Evolutionary conservation across 2,888 invertebrate genomes (phyloP), one percentile per base, ranked within the genome.

Genomic region (Onthophagus sagittarius): DNA sequence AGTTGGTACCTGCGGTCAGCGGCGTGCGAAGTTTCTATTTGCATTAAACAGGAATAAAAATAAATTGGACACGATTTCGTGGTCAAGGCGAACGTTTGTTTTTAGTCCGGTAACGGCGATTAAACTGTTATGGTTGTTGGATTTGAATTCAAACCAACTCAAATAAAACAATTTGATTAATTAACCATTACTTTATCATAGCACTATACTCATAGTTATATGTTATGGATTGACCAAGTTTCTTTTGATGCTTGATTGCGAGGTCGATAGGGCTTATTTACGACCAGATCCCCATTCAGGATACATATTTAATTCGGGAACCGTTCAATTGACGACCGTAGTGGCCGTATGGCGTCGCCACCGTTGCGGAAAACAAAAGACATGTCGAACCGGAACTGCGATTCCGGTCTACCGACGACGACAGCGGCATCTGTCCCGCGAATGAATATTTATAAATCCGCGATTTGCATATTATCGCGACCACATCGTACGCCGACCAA

Each of bases 301-400:
- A 82, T 82, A 82, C 82, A 82, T 82, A 81, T 79, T 81, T 82
- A 82, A 82, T 82, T 81, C 77, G 78, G 13, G 71, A 63, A 76
- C 76, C 77, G 80, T 81, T 79, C 80, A 79, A 83, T 82, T 81
- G 82, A 81, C 81, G 80, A 78, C 79, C 39, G 11, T 7, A 53
- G 39, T 11, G 79, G 77, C 82, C 81, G 81, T 82, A 82, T 81
- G 81, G 80, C 81, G 80, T 79, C 79, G 77, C 76, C 74, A 67
- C n/a, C 64, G 64, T 9, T 62, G 33, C 81, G 82, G 82, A 80
- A 81, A 81, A 82, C 81, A 81, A 82, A 79, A 81, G 82, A 83
- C 81, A 82, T 81, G 82, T 81, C 76, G 77, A 78, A 83, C 84
- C 85, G 85, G 85, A 85, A 85, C 84, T 83, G 82, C 83, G 82